phyloP scores from a whole-genome alignment of 37 sponge, comb jelly and placozoan species.

The Dysidea cf. avara region DNA sequence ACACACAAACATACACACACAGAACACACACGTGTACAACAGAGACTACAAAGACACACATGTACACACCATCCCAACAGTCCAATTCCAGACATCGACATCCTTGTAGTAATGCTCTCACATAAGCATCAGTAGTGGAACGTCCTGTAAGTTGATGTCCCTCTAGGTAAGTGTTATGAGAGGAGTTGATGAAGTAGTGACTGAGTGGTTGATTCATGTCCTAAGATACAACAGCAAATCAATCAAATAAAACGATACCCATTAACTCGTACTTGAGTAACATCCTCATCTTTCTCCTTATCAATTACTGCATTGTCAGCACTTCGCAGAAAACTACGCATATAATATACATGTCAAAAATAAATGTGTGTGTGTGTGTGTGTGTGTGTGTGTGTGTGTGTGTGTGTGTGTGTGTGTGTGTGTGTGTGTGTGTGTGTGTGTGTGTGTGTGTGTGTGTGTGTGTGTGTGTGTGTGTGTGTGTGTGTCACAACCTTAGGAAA shows the following conservation, averaged over 20 bases:
- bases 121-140: conserved; percentile 86
- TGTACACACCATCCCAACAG: conserved; percentile 58
- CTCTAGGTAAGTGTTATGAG: conserved; percentile 92
- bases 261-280: too few species aligned
- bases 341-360: too few species aligned
- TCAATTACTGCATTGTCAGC: conserved; percentile 8
- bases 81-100: conserved; percentile 86
- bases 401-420: neutral
- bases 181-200: conserved; percentile 94
- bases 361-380: neutral
- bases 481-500: conserved; percentile 55
- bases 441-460: neutral
- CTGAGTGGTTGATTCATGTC: conserved; percentile 90
- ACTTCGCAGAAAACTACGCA: conserved; percentile 15
- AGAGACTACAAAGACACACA: too few species aligned
- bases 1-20: too few species aligned
- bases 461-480: neutral
- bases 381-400: neutral
- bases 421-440: neutral
- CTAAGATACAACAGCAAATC: conserved; percentile 3
- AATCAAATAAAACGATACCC: neutral
- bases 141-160: conserved; percentile 78
- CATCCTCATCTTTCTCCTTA: neutral
- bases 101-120: conserved; percentile 77
- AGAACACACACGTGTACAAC: too few species aligned